Evolutionary conservation across 1,140 invertebrate genomes (phyloP).

Genomic region (Drosophila pseudoananassae): DNA sequence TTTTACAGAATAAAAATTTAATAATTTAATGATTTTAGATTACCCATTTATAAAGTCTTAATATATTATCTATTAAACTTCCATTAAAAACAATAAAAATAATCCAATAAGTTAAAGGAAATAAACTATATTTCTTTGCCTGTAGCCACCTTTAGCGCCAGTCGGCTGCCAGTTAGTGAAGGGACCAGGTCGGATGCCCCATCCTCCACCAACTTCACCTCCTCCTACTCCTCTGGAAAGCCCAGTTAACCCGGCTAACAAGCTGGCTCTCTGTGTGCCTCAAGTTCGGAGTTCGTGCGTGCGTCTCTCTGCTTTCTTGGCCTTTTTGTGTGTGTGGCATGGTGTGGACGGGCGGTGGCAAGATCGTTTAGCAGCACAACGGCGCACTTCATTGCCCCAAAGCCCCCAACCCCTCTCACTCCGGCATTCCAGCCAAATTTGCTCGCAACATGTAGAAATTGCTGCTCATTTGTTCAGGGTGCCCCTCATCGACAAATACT

Average conservation of each 20-base stretch:
- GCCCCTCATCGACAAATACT: conserved; percentile 13
- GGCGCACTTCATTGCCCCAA: conserved; percentile 74
- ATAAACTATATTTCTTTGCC: conserved; percentile 3
- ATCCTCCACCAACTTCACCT: not conserved
- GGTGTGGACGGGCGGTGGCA: conserved; percentile 81
- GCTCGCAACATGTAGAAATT: conserved; percentile 79
- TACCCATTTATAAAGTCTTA: too few relatives aligned
- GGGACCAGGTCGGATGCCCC: conserved; percentile 40
- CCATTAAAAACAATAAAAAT: too few relatives aligned
- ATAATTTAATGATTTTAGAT: too few relatives aligned
- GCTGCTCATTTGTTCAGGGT: conserved; percentile 73
- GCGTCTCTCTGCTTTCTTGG: conserved; percentile 6
- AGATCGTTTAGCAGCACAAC: conserved; percentile 78
- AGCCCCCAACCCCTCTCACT: not conserved
- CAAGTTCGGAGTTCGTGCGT: conserved; percentile 74
- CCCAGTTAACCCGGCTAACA: conserved; percentile 35
- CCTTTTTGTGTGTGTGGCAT: conserved; percentile 68
- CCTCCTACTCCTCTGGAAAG: not conserved
- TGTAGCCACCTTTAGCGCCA: conserved; percentile 63
- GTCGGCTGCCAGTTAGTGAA: conserved; percentile 68
- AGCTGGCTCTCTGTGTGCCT: conserved; percentile 31
- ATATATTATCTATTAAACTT: too few relatives aligned
- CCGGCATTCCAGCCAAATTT: conserved; percentile 76
- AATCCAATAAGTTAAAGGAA: too few relatives aligned
- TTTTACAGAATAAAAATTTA: too few relatives aligned